Evolutionary conservation across 2,113 vertebrate genomes (phyloP).

Genomic region (Casuarius casuarius): DNA sequence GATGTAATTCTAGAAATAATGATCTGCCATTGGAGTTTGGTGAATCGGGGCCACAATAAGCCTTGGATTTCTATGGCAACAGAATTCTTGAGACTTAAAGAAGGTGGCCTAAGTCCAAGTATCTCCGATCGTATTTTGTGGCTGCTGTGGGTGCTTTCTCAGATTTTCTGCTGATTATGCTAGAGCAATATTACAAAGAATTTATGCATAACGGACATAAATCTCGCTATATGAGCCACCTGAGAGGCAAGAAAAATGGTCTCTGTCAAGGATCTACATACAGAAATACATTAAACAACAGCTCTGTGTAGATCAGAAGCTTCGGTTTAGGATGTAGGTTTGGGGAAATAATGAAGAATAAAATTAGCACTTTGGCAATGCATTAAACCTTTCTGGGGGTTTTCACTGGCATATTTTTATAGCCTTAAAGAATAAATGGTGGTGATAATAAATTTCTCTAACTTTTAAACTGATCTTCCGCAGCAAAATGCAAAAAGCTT

Average conservation of each 20-base stretch:
- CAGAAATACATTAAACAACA: constrained; percentile 74
- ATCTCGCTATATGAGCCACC: constrained; percentile 64
- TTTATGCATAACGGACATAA: constrained; percentile 74
- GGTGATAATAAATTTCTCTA: constrained; percentile 39
- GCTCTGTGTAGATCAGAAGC: constrained; percentile 28
- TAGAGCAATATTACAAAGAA: constrained; percentile 62
- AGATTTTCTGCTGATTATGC: constrained; percentile 72
- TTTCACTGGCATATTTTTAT: constrained; percentile 54
- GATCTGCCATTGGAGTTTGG: background rate
- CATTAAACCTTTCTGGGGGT: constrained; percentile 8
- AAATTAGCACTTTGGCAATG: constrained; percentile 68
- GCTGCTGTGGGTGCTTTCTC: constrained; percentile 49
- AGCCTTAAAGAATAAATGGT: constrained; percentile 61
- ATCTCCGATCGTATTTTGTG: constrained; percentile 34
- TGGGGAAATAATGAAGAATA: constrained; percentile 63
- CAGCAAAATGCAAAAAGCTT: constrained; percentile 21
- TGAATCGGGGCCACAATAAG: background rate
- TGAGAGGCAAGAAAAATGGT: constrained; percentile 74
- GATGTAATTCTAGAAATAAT: background rate
- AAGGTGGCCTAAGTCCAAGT: background rate
- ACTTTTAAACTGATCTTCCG: constrained; percentile 47
- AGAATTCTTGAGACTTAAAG: background rate
- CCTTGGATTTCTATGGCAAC: background rate
- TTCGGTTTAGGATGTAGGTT: background rate
- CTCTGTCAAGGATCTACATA: constrained; percentile 71